A percentile compares a stretch with the other conserved stretches of the same genome.
Evolutionary conservation across 2,797 vertebrate species (phyloP).

Genomic region (Melanotaenia parkinsoni): DNA sequence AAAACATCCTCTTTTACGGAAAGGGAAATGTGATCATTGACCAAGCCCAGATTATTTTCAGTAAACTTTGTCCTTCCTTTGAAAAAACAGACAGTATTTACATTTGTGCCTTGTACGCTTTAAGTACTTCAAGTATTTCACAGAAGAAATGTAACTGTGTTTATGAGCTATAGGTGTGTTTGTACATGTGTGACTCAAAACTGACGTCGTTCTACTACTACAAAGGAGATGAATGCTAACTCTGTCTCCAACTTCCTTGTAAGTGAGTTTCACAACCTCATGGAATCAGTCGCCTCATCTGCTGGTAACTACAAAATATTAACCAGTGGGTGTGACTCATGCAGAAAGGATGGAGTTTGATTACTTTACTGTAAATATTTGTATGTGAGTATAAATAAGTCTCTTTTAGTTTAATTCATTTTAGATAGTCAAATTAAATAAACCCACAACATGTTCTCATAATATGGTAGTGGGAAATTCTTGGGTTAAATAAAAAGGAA

Average conservation of each 20-base stretch:
- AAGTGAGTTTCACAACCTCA: not conserved
- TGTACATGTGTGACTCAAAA: not conserved
- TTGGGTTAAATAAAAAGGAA: not conserved
- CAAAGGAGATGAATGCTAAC: slow-evolving; percentile 7
- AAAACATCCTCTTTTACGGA: slow-evolving; percentile 7
- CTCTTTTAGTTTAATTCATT: not conserved
- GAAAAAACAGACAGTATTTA: not conserved
- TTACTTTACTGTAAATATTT: not conserved
- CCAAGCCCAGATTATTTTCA: slow-evolving; percentile 2
- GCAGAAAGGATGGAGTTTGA: not conserved
- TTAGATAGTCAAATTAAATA: not conserved
- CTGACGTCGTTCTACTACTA: not conserved
- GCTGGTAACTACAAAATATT: not conserved
- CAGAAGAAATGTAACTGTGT: not conserved
- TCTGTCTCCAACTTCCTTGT: slow-evolving; percentile 35
- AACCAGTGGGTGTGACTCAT: slow-evolving; percentile 7
- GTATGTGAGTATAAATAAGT: not conserved
- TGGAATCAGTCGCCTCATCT: not conserved
- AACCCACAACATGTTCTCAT: not conserved
- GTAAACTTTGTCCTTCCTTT: not conserved
- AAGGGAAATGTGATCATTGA: slow-evolving; percentile 18
- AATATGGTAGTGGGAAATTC: not conserved
- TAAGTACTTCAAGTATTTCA: not conserved
- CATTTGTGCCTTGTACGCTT: not conserved
- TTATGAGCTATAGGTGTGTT: not conserved